phyloP scores from a whole-genome alignment of 2,888 invertebrate genomes.

The Agapetus fuscipes region DNA sequence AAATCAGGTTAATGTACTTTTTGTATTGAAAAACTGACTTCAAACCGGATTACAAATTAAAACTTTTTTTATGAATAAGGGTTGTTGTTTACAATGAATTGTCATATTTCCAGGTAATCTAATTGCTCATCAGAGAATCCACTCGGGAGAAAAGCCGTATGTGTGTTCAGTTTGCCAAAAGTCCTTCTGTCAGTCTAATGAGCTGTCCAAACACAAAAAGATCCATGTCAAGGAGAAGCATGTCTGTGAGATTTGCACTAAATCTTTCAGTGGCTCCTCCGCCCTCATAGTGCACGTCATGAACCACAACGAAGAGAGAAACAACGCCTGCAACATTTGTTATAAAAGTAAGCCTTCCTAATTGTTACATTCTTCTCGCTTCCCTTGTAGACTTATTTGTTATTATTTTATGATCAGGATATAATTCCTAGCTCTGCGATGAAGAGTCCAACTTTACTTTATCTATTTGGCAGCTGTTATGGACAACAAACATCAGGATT shows the following conservation, averaged over 20 bases:
- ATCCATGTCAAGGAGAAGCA: conserved; percentile 37
- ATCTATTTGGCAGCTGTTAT: too few relatives aligned
- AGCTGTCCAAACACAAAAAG: conserved; percentile 36
- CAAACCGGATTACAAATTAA: too few relatives aligned
- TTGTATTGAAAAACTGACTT: too few relatives aligned
- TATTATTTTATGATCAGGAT: too few relatives aligned
- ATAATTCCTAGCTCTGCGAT: too few relatives aligned
- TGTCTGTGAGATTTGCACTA: conserved; percentile 35
- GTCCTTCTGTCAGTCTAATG: conserved; percentile 36
- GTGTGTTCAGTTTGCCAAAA: conserved; percentile 35
- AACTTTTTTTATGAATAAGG: too few relatives aligned
- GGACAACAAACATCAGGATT: too few relatives aligned
- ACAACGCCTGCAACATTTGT: conserved; percentile 16
- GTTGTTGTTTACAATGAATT: too few relatives aligned
- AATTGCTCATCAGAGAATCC: conserved; percentile 35
- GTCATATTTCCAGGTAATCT: conserved; percentile 27
- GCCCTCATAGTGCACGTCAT: conserved; percentile 20
- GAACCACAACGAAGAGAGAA: conserved; percentile 18
- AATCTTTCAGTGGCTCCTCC: conserved; percentile 23
- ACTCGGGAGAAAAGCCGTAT: conserved; percentile 27
- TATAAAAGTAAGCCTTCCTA: conserved; percentile 19
- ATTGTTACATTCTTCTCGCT: too few relatives aligned
- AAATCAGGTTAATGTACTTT: too few relatives aligned
- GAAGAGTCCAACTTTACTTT: too few relatives aligned
- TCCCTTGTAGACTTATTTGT: too few relatives aligned